A percentile compares a stretch with the other conserved stretches of the same genome.
These are phyloP conservation scores for Galeopterus variegatus DNA, from an alignment of 2,113 vertebrate species.

Conservation along the genomic window DNA sequence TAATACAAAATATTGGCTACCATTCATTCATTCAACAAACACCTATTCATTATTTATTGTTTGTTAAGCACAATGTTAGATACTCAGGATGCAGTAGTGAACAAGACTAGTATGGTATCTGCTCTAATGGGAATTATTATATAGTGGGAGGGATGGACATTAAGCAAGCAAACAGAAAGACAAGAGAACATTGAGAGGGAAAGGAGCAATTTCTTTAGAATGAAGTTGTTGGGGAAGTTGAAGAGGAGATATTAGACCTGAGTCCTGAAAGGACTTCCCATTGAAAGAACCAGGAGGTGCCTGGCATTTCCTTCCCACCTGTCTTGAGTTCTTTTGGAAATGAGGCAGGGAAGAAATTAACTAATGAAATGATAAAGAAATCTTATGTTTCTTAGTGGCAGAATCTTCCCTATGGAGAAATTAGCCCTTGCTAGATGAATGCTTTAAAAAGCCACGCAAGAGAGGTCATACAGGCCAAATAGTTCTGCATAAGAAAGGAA, in stretches of 20 bases:
- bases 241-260: background rate
- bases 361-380: background rate
- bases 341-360: background rate
- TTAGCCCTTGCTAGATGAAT: background rate
- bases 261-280: background rate
- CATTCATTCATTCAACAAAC: constrained; percentile 17
- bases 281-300: background rate
- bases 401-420: background rate
- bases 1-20: background rate
- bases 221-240: background rate
- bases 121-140: background rate
- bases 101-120: background rate
- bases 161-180: background rate
- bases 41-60: constrained; percentile 1
- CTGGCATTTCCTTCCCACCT: background rate
- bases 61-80: background rate
- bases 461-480: background rate
- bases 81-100: background rate
- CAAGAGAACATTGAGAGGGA: background rate
- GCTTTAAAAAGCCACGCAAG: background rate
- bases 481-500: background rate
- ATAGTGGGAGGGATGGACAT: background rate
- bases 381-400: constrained; percentile 31
- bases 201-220: background rate
- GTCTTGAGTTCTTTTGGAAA: constrained; percentile 19